phyloP scores from a whole-genome alignment of 2,797 vertebrate genomes.

The Erethizon dorsatum region DNA sequence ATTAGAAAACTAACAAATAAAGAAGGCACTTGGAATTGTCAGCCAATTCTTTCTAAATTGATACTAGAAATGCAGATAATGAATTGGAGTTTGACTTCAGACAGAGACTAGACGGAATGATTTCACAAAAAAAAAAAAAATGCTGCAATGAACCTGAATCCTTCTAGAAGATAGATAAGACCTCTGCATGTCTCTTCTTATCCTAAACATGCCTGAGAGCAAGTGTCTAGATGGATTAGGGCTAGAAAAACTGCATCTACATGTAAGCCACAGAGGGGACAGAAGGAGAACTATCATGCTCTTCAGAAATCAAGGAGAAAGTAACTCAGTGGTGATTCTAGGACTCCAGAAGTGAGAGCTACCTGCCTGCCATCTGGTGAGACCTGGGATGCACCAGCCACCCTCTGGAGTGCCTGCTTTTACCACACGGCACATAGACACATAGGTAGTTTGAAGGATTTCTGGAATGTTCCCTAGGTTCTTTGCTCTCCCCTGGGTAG shows the following conservation, averaged over 20 bases:
- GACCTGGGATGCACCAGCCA: neutral
- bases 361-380: fast-evolving
- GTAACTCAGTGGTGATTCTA: neutral
- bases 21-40: neutral
- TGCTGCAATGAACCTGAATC: neutral
- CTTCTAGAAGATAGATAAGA: neutral
- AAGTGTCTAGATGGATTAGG: neutral
- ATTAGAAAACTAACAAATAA: neutral
- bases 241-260: neutral
- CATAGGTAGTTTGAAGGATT: neutral
- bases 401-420: fast-evolving
- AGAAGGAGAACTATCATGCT: neutral
- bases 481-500: neutral
- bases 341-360: neutral
- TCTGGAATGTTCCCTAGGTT: neutral
- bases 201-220: neutral
- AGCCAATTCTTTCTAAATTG: neutral
- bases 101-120: neutral
- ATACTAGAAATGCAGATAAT: neutral
- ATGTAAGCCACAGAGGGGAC: fast-evolving
- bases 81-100: neutral
- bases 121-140: neutral
- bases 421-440: neutral
- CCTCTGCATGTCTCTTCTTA: neutral
- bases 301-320: neutral